Conservation (phyloP, 2,113 vertebrate species). For the Perognathus longimembris region DNA sequence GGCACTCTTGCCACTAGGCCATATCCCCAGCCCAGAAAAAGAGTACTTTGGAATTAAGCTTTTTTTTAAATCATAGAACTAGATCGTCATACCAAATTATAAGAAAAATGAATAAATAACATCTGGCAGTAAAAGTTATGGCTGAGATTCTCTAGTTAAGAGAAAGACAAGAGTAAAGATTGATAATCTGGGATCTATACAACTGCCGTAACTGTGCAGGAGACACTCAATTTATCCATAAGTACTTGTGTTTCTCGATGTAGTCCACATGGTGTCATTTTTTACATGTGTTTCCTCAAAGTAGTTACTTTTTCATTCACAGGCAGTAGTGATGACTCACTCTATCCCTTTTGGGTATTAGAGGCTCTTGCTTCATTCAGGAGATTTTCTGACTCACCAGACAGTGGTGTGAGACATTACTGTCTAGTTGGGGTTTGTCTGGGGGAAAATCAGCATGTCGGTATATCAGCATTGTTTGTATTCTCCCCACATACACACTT, state of each 20-base stretch:
- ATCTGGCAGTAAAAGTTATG: neutral
- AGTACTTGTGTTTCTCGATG: neutral
- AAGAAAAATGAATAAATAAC: neutral
- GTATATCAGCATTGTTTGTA: slow-evolving; percentile 1
- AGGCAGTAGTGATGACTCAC: slow-evolving; percentile 63
- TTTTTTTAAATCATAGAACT: neutral
- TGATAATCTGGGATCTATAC: slow-evolving; percentile 11
- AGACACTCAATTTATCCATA: slow-evolving; percentile 11
- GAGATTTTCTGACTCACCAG: slow-evolving; percentile 60
- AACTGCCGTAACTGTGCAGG: neutral
- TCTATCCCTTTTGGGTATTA: slow-evolving; percentile 59
- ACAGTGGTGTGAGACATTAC: slow-evolving; percentile 56
- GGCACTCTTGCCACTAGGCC: no score
- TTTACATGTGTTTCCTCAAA: slow-evolving; percentile 59
- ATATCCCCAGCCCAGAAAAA: no score
- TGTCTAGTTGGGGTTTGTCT: slow-evolving; percentile 52
- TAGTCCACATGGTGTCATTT: slow-evolving; percentile 62
- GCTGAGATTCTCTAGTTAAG: neutral
- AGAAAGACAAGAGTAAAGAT: slow-evolving; percentile 8
- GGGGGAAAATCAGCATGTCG: neutral
- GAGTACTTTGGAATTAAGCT: neutral
- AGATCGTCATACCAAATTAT: neutral
- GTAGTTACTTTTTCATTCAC: slow-evolving; percentile 59
- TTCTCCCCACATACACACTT: neutral
- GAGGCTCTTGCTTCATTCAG: slow-evolving; percentile 56